Evolutionary conservation across 1,140 invertebrate genomes (phyloP).

Genomic region (Eumeta japonica): DNA sequence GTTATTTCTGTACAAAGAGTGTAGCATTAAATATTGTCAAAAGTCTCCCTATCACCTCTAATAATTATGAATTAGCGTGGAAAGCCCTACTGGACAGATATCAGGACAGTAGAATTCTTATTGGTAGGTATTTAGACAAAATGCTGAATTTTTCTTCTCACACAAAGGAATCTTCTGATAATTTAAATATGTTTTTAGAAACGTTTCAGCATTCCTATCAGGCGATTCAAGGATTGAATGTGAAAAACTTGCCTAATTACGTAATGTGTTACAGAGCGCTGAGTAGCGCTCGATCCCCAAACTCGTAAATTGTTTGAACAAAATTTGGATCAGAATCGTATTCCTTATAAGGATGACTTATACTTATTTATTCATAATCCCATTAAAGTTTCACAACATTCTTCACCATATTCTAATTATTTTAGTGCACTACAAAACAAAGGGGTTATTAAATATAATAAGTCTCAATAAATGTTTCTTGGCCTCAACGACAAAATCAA

Average conservation of each 20-base stretch:
- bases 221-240: not conserved
- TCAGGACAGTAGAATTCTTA: not conserved
- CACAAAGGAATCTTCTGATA: not conserved
- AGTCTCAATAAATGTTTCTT: not conserved
- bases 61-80: not conserved
- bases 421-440: not conserved
- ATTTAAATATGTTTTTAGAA: slow-evolving; percentile 1
- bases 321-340: not conserved
- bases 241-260: not conserved
- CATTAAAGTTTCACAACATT: not conserved
- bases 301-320: not conserved
- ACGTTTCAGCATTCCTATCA: not conserved
- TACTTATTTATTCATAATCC: not conserved
- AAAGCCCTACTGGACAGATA: not conserved
- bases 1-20: not conserved
- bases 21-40: not conserved
- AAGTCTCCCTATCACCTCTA: not conserved
- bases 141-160: not conserved
- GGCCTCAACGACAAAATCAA: slow-evolving; percentile 2
- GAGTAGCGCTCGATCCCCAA: not conserved
- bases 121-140: not conserved
- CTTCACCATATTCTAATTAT: not conserved
- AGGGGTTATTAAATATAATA: not conserved
- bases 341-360: too few species aligned
- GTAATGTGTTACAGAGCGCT: not conserved